Conservation (phyloP, 2,113 vertebrate species). For the Siniperca chuatsi region DNA sequence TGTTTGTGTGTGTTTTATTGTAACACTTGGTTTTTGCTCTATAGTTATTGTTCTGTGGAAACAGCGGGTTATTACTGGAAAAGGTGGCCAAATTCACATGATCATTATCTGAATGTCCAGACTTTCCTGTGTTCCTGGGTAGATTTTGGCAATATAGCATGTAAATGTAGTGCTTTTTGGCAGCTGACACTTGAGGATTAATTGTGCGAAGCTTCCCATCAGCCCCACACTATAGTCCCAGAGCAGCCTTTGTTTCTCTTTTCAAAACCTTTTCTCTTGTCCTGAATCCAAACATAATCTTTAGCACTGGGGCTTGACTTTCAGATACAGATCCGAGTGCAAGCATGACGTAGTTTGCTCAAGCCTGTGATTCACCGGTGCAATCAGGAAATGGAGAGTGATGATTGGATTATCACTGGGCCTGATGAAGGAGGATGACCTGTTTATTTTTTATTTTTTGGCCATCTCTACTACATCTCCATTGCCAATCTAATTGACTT, state of each 20-base stretch:
- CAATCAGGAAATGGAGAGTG: conserved; percentile 64
- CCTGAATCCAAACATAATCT: conserved; percentile 12
- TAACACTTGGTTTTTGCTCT: background rate
- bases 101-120: background rate
- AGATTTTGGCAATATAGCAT: background rate
- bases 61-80: background rate
- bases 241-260: conserved; percentile 5
- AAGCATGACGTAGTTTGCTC: background rate
- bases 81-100: background rate
- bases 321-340: conserved; percentile 26
- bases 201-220: background rate
- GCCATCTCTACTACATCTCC: conserved; percentile 47
- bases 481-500: conserved; percentile 63
- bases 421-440: conserved; percentile 51
- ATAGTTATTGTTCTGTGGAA: background rate
- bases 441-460: conserved; percentile 48
- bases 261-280: conserved; percentile 7
- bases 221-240: background rate
- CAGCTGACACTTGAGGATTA: background rate
- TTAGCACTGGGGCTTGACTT: conserved; percentile 14
- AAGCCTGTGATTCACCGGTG: conserved; percentile 33
- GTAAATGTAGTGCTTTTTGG: background rate
- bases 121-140: background rate
- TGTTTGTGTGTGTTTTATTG: background rate
- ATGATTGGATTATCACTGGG: conserved; percentile 66